Percentiles rank a stretch among this genome's conserved stretches.
phyloP scores from a whole-genome alignment of 2,888 invertebrate species.

The Tipula vernalis region DNA sequence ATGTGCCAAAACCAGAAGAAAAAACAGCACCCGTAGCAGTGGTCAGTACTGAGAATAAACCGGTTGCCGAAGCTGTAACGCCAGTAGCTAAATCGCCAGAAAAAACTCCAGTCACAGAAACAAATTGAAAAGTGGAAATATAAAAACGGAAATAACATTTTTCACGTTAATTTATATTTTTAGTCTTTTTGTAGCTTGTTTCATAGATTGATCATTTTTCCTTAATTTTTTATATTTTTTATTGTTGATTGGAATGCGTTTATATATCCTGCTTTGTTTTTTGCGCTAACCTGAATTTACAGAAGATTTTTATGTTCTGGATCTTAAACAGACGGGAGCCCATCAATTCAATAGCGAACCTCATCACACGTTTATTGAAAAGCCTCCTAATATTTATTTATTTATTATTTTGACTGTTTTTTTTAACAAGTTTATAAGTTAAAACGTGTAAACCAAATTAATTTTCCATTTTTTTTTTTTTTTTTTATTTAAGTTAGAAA shows the following conservation, averaged over 20 bases:
- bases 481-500: not conserved
- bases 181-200: not conserved
- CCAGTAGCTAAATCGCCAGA: not conserved
- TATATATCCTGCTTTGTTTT: not conserved
- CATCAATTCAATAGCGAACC: not conserved
- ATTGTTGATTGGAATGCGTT: not conserved
- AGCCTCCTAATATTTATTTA: not conserved
- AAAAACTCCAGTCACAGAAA: not conserved
- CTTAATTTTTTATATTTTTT: not conserved
- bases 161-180: not conserved
- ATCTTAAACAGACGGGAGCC: not conserved
- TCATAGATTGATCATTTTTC: not conserved
- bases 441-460: not conserved
- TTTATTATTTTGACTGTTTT: not conserved
- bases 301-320: not conserved
- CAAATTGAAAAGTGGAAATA: not conserved
- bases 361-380: not conserved
- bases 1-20: conserved; percentile 5
- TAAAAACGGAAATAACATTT: not conserved
- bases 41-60: not conserved
- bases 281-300: not conserved
- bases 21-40: not conserved
- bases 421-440: not conserved
- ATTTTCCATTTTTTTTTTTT: not conserved
- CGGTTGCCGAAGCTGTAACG: not conserved